These are phyloP conservation scores for Panorpa germanica DNA, from an alignment of 2,888 invertebrate genomes.

Conservation along the genomic window DNA sequence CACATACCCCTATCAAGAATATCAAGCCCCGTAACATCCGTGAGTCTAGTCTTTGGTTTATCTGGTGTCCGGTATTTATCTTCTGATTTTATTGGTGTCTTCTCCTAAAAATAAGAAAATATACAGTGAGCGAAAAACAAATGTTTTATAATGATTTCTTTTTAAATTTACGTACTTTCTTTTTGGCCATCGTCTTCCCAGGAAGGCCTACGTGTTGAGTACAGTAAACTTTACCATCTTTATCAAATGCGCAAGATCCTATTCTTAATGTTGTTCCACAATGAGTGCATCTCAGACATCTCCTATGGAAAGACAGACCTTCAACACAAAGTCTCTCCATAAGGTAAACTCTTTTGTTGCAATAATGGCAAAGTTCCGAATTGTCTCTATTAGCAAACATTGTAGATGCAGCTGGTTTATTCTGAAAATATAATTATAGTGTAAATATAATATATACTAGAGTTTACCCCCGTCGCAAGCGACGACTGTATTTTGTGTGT, in stretches of 20 bases:
- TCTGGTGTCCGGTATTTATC: too few relatives aligned
- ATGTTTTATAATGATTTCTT: too few relatives aligned
- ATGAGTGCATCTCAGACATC: conserved; percentile 87
- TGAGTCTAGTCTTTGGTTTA: too few relatives aligned
- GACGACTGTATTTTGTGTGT: too few relatives aligned
- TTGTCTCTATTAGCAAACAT: conserved; percentile 42
- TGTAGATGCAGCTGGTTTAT: conserved; percentile 34
- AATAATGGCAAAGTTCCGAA: conserved; percentile 70
- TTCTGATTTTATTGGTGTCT: too few relatives aligned
- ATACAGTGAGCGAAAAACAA: too few relatives aligned
- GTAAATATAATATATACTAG: neutral
- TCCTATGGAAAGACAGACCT: conserved; percentile 78
- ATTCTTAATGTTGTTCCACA: conserved; percentile 71
- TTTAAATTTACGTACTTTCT: too few relatives aligned
- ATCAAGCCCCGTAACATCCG: too few relatives aligned
- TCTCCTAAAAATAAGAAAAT: too few relatives aligned
- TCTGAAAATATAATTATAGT: conserved; percentile 22
- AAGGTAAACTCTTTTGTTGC: conserved; percentile 79
- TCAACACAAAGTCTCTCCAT: conserved; percentile 83
- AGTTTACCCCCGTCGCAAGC: too few relatives aligned
- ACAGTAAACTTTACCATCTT: conserved; percentile 53
- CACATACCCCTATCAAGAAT: too few relatives aligned
- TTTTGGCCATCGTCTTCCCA: too few relatives aligned
- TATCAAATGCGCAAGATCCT: conserved; percentile 51
- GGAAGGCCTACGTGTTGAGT: conserved; percentile 50